Evolutionary conservation across 2,797 vertebrate species (phyloP), one percentile per base, ranked within the genome.

Genomic region (Crypturellus tataupa): DNA sequence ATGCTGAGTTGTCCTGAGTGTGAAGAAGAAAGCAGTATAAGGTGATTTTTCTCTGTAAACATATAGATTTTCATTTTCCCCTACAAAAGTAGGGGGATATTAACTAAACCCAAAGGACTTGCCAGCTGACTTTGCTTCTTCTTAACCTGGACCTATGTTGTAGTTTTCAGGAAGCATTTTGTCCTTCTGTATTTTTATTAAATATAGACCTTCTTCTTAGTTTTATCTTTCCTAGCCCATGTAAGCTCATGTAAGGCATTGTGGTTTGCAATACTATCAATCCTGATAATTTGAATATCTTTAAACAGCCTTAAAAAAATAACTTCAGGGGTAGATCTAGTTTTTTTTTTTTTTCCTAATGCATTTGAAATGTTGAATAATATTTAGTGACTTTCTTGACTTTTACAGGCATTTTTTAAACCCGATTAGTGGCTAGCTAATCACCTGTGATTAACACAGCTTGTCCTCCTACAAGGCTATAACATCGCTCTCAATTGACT

Each of bases 351-450:
- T 25, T 59, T 67, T 21, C 12, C 14, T 39, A 27, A 31, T 59
- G 6, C 4, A 8, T 1, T 76, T 81, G 8, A 68, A 85, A 3
- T 58, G 7, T 7, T 75, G 78, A 75, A 71, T 20, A 70, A 29
- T 80, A 69, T 84, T 88, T 84, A 85, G 39, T 58, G 31, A 60
- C 6, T 86, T 85, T 58, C 80, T 91, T 60, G 56, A 86, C 81
- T 90, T 94, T 79, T 56, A 56, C n/a, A 81, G 85, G 23, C 7
- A 72, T 83, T 27, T 64, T 91, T 89, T 71, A 87, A 69, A 85
- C 4, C 15, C 25, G 62, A 67, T 55, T 83, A 10, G 46, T 59
- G 33, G 19, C 39, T 70, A 67, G 24, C 31, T 93, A 80, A 76
- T 78, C 55, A 31, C 42, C 39, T 70, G 59, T 1, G 4, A 79